phyloP scores from a whole-genome alignment of 2,888 invertebrate species.

The Siphlonurus alternatus region DNA sequence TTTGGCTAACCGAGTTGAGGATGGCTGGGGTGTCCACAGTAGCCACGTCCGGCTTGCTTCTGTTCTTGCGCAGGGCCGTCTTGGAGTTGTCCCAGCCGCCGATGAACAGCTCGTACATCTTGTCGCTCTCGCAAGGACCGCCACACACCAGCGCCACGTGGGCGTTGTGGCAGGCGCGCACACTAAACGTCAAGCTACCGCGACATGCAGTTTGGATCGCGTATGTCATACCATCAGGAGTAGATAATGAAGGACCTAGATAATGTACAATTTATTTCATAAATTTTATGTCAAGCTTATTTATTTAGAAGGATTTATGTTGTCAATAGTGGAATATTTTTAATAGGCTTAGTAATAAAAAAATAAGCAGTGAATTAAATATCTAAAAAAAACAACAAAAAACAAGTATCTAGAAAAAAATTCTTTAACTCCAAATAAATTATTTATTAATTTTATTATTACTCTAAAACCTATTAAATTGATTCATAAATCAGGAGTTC shows the following conservation, averaged over 20 bases:
- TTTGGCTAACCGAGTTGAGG: slow-evolving; percentile 28
- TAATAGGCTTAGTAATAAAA: neutral
- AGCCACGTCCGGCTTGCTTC: slow-evolving; percentile 43
- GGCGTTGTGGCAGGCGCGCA: slow-evolving; percentile 44
- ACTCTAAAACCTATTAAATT: no score
- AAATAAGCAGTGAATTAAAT: no score
- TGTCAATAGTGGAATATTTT: neutral
- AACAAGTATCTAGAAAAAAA: no score
- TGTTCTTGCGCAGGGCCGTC: slow-evolving; percentile 44
- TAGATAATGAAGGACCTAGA: slow-evolving; percentile 24
- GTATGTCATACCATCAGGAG: slow-evolving; percentile 37
- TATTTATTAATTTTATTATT: no score
- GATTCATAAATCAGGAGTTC: no score
- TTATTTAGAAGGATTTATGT: neutral
- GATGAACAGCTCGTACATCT: slow-evolving; percentile 33
- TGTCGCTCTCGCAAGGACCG: slow-evolving; percentile 4
- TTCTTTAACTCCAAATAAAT: no score
- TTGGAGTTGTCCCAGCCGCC: slow-evolving; percentile 51
- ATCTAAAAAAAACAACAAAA: no score
- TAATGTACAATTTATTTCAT: no score
- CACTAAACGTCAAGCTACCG: slow-evolving; percentile 20
- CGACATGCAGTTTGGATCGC: slow-evolving; percentile 36
- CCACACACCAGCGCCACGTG: slow-evolving; percentile 37
- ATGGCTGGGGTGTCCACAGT: slow-evolving; percentile 54
- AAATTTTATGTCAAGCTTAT: no score